A percentile compares a stretch with the other conserved stretches of the same genome.
These are phyloP conservation scores for Eremophila alpestris DNA, from an alignment of 2,797 vertebrate genomes.

Conservation along the genomic window DNA sequence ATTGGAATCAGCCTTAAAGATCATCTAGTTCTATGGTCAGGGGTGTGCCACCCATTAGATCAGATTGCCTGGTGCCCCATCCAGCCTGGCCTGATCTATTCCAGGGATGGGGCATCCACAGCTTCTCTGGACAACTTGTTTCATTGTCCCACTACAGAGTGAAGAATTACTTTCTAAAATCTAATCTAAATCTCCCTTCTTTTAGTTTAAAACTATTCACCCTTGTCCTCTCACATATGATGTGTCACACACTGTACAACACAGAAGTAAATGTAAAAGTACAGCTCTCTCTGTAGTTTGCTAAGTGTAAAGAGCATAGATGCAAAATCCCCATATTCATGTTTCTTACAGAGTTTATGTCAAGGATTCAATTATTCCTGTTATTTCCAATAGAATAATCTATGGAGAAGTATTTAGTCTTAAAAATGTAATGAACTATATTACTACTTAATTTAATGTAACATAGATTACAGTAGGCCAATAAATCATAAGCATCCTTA, in stretches of 20 bases:
- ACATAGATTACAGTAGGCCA: background rate
- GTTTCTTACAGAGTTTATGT: background rate
- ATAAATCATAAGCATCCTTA: conserved; percentile 39
- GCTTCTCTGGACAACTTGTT: background rate
- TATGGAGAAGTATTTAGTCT: conserved; percentile 36
- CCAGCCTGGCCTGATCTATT: background rate
- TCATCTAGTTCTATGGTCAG: background rate
- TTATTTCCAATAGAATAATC: conserved; percentile 27
- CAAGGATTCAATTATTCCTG: background rate
- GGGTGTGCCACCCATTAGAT: background rate
- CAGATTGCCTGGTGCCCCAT: background rate
- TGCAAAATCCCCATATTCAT: background rate
- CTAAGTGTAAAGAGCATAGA: background rate
- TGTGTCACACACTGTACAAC: background rate
- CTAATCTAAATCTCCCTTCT: background rate
- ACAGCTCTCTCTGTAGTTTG: background rate
- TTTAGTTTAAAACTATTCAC: background rate
- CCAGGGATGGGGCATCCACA: background rate
- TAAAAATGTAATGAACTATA: conserved; percentile 43
- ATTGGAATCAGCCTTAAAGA: background rate
- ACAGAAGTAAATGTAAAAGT: background rate
- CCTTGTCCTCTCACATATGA: background rate
- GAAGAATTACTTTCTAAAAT: background rate
- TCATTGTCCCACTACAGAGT: background rate
- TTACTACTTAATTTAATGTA: conserved; percentile 54